phyloP scores from a whole-genome alignment of 2,888 invertebrate genomes.

The Eulithis testata region DNA sequence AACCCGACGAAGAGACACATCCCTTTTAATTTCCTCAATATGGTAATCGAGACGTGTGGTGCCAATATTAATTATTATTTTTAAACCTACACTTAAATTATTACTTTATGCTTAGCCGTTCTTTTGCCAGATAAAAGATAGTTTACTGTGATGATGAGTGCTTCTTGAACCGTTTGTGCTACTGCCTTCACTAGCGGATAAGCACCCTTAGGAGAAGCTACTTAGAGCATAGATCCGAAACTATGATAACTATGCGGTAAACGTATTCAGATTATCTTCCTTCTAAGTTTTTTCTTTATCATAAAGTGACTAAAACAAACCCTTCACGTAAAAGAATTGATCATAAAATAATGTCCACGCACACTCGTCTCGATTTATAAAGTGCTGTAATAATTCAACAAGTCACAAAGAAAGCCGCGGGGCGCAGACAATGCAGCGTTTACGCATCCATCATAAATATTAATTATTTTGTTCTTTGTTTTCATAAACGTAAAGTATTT shows the following conservation, averaged over 20 bases:
- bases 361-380: conserved; percentile 19
- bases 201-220: too few relatives aligned
- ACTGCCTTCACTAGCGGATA: too few relatives aligned
- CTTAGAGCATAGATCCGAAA: too few relatives aligned
- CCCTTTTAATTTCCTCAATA: conserved; percentile 43
- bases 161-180: too few relatives aligned
- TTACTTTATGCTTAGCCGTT: background rate
- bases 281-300: too few relatives aligned
- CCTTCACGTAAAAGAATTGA: too few relatives aligned
- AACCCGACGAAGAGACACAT: conserved; percentile 29
- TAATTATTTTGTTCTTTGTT: conserved; percentile 37
- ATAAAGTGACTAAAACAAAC: too few relatives aligned
- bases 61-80: background rate
- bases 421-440: conserved; percentile 32
- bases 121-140: too few relatives aligned
- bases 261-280: too few relatives aligned
- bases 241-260: too few relatives aligned
- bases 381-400: conserved; percentile 20
- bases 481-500: conserved; percentile 24
- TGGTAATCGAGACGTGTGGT: conserved; percentile 33
- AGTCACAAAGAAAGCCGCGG: conserved; percentile 36
- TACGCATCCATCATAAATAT: conserved; percentile 41
- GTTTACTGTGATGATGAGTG: too few relatives aligned
- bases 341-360: conserved; percentile 12
- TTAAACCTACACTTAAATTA: background rate